These are phyloP conservation scores for Spatulosminthurus flaviceps DNA, from an alignment of 2,888 invertebrate genomes.

Conservation along the genomic window DNA sequence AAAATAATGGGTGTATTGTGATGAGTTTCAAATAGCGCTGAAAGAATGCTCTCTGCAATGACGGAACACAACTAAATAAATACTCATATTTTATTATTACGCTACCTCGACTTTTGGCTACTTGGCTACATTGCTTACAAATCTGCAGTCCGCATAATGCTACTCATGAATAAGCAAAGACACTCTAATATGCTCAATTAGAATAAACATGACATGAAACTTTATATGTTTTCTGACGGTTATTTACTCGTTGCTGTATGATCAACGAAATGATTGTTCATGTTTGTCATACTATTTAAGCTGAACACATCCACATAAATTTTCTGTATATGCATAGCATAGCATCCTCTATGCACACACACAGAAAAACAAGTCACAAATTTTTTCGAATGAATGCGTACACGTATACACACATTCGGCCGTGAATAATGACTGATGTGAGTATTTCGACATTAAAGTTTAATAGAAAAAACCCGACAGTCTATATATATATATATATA, in stretches of 20 bases:
- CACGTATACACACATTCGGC: not conserved
- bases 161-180: not conserved
- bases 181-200: conserved; percentile 9
- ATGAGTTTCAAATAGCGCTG: not conserved
- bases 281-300: conserved; percentile 6
- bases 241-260: conserved; percentile 18
- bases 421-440: not conserved
- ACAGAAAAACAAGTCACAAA: not conserved
- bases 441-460: not conserved
- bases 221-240: not conserved
- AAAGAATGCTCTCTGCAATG: too few relatives aligned
- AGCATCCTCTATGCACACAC: not conserved
- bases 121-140: too few relatives aligned
- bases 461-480: not conserved
- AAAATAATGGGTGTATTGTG: not conserved
- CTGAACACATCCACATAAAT: not conserved
- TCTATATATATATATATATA: not conserved
- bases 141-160: not conserved
- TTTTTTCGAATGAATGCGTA: not conserved
- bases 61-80: too few relatives aligned
- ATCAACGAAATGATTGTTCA: not conserved
- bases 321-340: not conserved
- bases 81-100: too few relatives aligned
- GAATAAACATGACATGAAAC: conserved; percentile 18
- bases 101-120: too few relatives aligned